Base-by-base conservation (phyloP, 2,797 vertebrate genomes). In the Octomys mimax region DNA sequence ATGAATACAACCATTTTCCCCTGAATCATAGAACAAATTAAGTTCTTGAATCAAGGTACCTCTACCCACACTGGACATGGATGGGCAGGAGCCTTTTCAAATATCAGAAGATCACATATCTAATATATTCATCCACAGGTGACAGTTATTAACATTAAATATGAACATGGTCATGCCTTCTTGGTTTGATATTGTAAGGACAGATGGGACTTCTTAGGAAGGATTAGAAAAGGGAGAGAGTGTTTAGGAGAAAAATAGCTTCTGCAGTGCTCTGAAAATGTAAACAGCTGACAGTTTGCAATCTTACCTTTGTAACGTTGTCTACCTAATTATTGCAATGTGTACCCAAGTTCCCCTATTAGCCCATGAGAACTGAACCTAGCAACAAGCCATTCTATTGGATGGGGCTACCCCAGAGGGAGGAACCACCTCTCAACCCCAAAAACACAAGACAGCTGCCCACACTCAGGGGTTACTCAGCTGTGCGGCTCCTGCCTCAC, bases 81-180 rank as follows among this genome's bases (percentile, higher is more conserved):
- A 54, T 79, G 31, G 46, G 49, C 77, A 79, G 49, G 54, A 79
- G 77, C 49, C 77, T n/a, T 54, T 79, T 46, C 49, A 54, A 49
- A 46, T 79, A 52, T 33, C 77, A 79, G 49, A 79, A 79, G 77
- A 21, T 54, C 24, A 31, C 49, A 33, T 52, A 31, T 77, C 46
- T 31, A 77, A 77, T 18, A 77, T 10, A 26, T 46, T 4, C 31
- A 42, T 14, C 96, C 97, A 1, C 97, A 33, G 98, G 99, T 99
- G 94, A 99, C 99, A 52, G 98, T 99, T 94, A 99, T 99, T 99
- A 92, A 99, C 99, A 88, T 97, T 99, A 96, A 99, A 99, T 98
- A 99, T 99, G 99, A 99, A 99, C 85, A 99, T 99, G 99, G 98
- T 98, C 68, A 99, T 99, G 99, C 99, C 99, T 87, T 99, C 99